These are phyloP conservation scores for Macrosteles quadrilineatus DNA, from an alignment of 1,140 invertebrate species.

Conservation along the genomic window DNA sequence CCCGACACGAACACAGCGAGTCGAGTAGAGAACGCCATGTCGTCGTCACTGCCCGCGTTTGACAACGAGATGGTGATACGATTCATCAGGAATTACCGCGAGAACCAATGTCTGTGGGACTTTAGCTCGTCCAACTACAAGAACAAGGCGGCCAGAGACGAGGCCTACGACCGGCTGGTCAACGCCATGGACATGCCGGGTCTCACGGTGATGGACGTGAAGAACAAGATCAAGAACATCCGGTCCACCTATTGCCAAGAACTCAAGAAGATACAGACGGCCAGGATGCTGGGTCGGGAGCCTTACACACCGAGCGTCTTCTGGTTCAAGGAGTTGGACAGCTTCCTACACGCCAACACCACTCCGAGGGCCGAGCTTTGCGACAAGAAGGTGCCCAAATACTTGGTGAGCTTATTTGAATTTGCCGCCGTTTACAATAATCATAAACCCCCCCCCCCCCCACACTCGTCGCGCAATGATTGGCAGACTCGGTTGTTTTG, in stretches of 20 bases:
- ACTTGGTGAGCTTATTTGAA: constrained; percentile 17
- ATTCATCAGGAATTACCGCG: constrained; percentile 36
- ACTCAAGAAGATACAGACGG: constrained; percentile 46
- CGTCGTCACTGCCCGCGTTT: neutral
- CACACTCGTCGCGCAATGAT: neutral
- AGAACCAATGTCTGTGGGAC: constrained; percentile 38
- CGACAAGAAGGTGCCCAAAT: constrained; percentile 21
- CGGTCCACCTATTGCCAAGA: constrained; percentile 41
- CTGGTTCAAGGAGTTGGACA: constrained; percentile 56
- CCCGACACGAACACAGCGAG: neutral
- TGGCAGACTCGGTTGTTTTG: no score
- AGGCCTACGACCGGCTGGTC: constrained; percentile 32
- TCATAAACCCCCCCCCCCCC: constrained; percentile 1
- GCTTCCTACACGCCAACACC: constrained; percentile 55
- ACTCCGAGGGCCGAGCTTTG: constrained; percentile 43
- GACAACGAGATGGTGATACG: constrained; percentile 35
- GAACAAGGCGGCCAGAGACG: constrained; percentile 31
- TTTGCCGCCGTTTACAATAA: neutral
- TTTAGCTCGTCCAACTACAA: constrained; percentile 36
- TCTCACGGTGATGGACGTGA: constrained; percentile 35
- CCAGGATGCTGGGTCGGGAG: constrained; percentile 46
- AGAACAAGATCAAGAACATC: constrained; percentile 43
- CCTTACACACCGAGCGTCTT: constrained; percentile 55
- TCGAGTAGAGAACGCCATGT: neutral
- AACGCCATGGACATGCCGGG: constrained; percentile 36